Percentiles rank a stretch among this genome's conserved stretches.
Evolutionary conservation across 2,113 vertebrate genomes (phyloP).

Genomic region (Zosterops lateralis): DNA sequence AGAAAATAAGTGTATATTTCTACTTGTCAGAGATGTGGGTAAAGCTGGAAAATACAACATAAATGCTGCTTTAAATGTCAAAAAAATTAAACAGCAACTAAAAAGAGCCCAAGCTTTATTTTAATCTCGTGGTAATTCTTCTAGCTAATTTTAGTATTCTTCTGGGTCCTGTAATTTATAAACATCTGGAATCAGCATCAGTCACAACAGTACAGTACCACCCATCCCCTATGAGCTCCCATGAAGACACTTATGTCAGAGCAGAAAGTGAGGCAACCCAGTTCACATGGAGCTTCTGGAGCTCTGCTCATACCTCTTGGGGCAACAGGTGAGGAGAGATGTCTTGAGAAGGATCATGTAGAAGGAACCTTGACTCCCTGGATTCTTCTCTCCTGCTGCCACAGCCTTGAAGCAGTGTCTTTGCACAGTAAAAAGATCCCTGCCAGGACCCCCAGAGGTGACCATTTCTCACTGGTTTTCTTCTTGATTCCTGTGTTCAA

Average conservation of each 20-base stretch:
- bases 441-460: neutral
- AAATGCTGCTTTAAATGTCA: neutral
- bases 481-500: neutral
- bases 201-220: neutral
- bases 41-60: neutral
- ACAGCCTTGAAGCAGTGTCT: neutral
- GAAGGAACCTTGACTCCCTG: neutral
- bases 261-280: rapidly evolving
- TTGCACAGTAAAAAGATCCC: neutral
- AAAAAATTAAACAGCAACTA: neutral
- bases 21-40: neutral
- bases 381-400: neutral
- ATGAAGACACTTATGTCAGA: neutral
- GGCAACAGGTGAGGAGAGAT: neutral
- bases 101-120: neutral
- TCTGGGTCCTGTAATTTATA: neutral
- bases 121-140: neutral
- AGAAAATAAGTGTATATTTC: neutral
- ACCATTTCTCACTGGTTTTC: neutral
- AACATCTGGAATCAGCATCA: neutral
- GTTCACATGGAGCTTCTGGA: neutral
- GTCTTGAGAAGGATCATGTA: neutral
- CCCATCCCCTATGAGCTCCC: neutral
- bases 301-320: neutral
- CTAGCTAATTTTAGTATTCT: neutral